Evolutionary conservation across 2,888 invertebrate genomes (phyloP), one percentile per base, ranked within the genome.

Genomic region (Dorcus hopei): DNA sequence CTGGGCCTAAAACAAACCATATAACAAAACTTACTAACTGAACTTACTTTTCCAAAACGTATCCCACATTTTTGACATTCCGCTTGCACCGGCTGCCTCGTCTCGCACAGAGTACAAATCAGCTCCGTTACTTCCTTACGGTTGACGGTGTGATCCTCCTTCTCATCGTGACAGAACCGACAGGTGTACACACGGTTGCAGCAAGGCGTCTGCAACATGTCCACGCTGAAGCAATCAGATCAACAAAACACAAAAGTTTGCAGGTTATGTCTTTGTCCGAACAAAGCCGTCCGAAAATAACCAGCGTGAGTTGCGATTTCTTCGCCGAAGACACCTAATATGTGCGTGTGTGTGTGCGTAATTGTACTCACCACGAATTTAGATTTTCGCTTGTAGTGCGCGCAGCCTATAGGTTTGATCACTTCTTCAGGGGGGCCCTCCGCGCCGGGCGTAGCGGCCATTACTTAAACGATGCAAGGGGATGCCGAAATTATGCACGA

Each of bases 111-210:
- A 0, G 89, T 87, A 76, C 95, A 95, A 66, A 92, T 89, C 57
- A 95, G 81, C 79, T 93, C 90, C 0, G 88, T 88, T 3, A 95
- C 89, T 50, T 89, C 87, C 74, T 91, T 91, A 57, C 95, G 83
- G 77, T 93, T 90, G 65, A 95, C 87, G 63, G 88, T 87, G 75
- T 95, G 95, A 61, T 87, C 83, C 74, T 94, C 94, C 40, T 81
- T 88, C 72, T 94, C 93, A 77, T 95, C 93, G 69, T 95, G 95
- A 72, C 95, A 95, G 75, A 94, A 91, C 38, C 95, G 86, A 74
- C 95, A 95, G 61, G 89, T 88, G 77, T 94, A 95, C 7, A 91
- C 86, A 78, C 93, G 93, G 71, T 89, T 88, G 79, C 95, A 95
- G 75, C 94, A 94, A 53, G 93, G 93, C 16, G 93, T 90, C 94